These are phyloP conservation scores for Rynchops niger DNA, from an alignment of 2,113 vertebrate genomes.

Conservation along the genomic window DNA sequence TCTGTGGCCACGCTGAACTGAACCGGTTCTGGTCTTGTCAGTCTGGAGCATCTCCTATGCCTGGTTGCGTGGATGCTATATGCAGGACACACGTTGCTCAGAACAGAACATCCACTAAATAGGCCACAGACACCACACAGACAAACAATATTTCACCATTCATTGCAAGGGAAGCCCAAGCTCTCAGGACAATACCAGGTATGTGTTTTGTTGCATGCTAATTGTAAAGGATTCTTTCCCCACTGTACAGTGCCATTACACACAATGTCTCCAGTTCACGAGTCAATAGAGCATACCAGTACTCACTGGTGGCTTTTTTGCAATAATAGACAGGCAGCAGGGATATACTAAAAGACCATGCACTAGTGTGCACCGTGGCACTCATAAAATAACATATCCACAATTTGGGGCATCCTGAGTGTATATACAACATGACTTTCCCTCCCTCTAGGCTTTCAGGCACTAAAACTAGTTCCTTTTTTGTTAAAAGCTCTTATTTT, in stretches of 20 bases:
- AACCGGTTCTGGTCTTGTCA: not conserved
- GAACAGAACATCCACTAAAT: constrained; percentile 16
- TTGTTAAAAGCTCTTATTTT: not conserved
- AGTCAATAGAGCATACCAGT: not conserved
- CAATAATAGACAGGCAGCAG: not conserved
- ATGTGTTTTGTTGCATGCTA: not conserved
- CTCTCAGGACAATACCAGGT: not conserved
- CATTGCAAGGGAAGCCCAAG: not conserved
- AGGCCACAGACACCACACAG: constrained; percentile 46
- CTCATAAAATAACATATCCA: not conserved
- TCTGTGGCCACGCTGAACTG: not conserved
- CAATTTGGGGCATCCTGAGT: not conserved
- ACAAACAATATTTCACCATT: not conserved
- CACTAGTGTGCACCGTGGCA: not conserved
- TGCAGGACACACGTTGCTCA: not conserved
- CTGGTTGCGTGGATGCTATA: not conserved
- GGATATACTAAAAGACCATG: not conserved
- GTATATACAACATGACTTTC: not conserved
- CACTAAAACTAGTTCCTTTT: not conserved
- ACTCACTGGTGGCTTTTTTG: not conserved
- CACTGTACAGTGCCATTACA: not conserved
- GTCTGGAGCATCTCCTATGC: not conserved
- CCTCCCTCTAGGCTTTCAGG: not conserved
- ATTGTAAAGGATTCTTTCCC: not conserved
- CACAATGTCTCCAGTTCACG: not conserved